Percentiles rank a stretch among this genome's conserved stretches.
Evolutionary conservation across 2,797 vertebrate species (phyloP).

Genomic region (Mormyrus proboscirostris): DNA sequence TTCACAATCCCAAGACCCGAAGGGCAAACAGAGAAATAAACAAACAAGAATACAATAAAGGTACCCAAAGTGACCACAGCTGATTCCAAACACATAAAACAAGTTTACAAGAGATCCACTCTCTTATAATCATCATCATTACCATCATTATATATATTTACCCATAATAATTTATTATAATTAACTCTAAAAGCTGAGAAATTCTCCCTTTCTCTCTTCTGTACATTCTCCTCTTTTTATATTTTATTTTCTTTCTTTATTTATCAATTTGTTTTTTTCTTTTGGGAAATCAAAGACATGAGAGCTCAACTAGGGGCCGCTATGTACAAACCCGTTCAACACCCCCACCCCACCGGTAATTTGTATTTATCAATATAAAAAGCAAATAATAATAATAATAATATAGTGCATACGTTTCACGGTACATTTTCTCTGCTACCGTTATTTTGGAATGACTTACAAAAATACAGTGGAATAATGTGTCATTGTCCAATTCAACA

Average conservation of each 20-base stretch:
- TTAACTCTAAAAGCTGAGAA: slow-evolving; percentile 49
- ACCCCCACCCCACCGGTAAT: neutral
- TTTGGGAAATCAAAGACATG: neutral
- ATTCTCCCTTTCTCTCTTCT: slow-evolving; percentile 42
- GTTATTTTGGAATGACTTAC: neutral
- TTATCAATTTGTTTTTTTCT: neutral
- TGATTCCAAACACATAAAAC: slow-evolving; percentile 52
- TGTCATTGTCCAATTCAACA: neutral
- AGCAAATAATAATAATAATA: neutral
- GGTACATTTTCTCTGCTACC: neutral
- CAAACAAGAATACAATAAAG: slow-evolving; percentile 13
- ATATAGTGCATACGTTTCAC: neutral
- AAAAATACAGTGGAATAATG: slow-evolving; percentile 6
- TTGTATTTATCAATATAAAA: neutral
- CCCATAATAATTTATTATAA: slow-evolving; percentile 58
- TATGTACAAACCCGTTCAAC: neutral
- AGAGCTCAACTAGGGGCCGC: neutral
- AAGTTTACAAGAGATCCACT: slow-evolving; percentile 56
- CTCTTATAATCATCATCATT: slow-evolving; percentile 50
- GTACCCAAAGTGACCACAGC: slow-evolving; percentile 55
- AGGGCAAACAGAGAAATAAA: slow-evolving; percentile 5
- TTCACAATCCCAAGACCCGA: slow-evolving; percentile 15
- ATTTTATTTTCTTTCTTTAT: neutral
- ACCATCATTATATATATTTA: slow-evolving; percentile 51
- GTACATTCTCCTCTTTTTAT: slow-evolving; percentile 18